A percentile compares a stretch with the other conserved stretches of the same genome.
These are phyloP conservation scores for Podarcis cretensis DNA, from an alignment of 2,113 vertebrate genomes.

Conservation along the genomic window DNA sequence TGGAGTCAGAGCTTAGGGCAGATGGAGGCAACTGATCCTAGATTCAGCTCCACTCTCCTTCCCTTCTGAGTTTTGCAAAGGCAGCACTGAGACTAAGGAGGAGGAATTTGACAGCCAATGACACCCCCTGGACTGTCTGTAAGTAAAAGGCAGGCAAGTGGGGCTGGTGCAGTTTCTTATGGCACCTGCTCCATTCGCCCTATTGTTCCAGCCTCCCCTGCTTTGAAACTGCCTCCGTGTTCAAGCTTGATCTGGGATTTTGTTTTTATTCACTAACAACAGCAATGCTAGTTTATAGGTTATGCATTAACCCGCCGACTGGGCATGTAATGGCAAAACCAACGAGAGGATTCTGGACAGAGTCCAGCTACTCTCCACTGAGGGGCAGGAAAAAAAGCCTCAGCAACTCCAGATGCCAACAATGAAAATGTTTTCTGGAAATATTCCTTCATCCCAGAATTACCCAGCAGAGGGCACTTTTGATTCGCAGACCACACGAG, in stretches of 20 bases:
- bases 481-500: conserved; percentile 54
- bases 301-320: conserved; percentile 42
- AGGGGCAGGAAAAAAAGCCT: conserved; percentile 8
- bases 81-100: too few relatives aligned
- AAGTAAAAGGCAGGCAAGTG: too few relatives aligned
- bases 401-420: neutral
- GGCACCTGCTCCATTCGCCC: too few relatives aligned
- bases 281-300: conserved; percentile 23
- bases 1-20: too few relatives aligned
- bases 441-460: neutral
- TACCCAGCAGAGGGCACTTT: conserved; percentile 75
- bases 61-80: too few relatives aligned
- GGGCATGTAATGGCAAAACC: conserved; percentile 47
- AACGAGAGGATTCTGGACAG: conserved; percentile 43
- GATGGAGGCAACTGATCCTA: too few relatives aligned
- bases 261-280: neutral
- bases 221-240: neutral
- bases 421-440: neutral
- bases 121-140: too few relatives aligned
- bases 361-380: conserved; percentile 41
- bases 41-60: too few relatives aligned
- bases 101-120: too few relatives aligned
- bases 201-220: too few relatives aligned
- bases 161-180: too few relatives aligned
- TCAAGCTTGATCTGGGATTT: neutral